Evolutionary conservation across 1,140 invertebrate genomes (phyloP).

Genomic region (Bombyx mandarina): DNA sequence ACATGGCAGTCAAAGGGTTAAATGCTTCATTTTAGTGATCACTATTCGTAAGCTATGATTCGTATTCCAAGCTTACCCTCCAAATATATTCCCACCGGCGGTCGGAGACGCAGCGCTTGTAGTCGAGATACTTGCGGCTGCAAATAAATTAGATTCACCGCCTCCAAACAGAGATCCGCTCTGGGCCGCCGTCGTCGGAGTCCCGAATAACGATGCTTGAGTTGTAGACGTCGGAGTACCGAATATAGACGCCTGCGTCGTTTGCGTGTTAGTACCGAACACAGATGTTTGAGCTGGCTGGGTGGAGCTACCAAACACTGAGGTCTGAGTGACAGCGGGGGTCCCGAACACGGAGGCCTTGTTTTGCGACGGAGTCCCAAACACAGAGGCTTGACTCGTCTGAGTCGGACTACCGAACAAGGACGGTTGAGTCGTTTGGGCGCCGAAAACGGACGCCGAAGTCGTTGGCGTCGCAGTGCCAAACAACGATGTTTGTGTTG

Average conservation of each 20-base stretch:
- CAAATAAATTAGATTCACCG: conserved; percentile 40
- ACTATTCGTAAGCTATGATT: too few species aligned
- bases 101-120: conserved; percentile 33
- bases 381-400: conserved; percentile 26
- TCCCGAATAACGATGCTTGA: conserved; percentile 26
- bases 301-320: conserved; percentile 1
- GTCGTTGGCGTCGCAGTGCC: conserved; percentile 20
- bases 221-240: conserved; percentile 21
- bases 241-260: conserved; percentile 26
- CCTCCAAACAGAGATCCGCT: conserved; percentile 41
- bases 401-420: conserved; percentile 27
- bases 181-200: conserved; percentile 23
- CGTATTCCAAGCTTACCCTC: conserved; percentile 26
- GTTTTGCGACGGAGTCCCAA: conserved; percentile 16
- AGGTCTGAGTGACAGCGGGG: conserved; percentile 2
- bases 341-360: conserved; percentile 21
- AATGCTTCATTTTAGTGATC: too few species aligned
- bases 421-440: conserved; percentile 22
- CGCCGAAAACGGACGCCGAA: conserved; percentile 30
- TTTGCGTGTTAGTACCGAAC: conserved; percentile 16
- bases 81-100: conserved; percentile 48
- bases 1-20: too few species aligned
- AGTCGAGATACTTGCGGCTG: conserved; percentile 50
- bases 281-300: conserved; percentile 22
- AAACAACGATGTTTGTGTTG: conserved; percentile 28